phyloP scores from a whole-genome alignment of 37 sponge, comb jelly and placozoan species.

The Aphrocallistes beatrix region DNA sequence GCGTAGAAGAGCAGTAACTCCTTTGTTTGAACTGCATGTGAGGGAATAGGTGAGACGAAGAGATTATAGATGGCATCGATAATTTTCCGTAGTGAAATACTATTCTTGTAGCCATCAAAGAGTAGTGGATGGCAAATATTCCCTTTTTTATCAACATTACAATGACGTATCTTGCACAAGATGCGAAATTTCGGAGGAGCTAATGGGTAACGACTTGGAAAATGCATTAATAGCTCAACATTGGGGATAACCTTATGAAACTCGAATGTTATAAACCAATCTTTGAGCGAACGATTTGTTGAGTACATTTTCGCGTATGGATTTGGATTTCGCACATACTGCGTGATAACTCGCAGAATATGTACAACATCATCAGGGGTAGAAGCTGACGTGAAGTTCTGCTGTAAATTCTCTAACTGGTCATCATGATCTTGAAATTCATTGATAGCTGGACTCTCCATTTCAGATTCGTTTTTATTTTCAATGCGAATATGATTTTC shows the following conservation, averaged over 20 bases:
- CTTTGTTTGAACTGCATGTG: conserved; percentile 4
- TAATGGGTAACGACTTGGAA: background rate
- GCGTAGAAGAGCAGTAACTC: background rate
- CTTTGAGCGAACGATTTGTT: background rate
- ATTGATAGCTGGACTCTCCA: background rate
- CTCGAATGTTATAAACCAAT: background rate
- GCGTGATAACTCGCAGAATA: background rate
- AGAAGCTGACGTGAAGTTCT: background rate
- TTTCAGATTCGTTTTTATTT: background rate
- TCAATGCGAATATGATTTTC: background rate
- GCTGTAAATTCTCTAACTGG: background rate
- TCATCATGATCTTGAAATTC: background rate
- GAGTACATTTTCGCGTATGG: conserved; percentile 12
- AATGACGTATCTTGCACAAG: background rate
- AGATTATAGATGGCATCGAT: background rate
- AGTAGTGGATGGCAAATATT: background rate
- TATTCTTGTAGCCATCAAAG: background rate
- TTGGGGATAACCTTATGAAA: background rate
- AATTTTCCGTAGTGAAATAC: background rate
- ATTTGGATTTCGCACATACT: background rate
- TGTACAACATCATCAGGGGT: background rate
- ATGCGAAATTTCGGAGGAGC: background rate
- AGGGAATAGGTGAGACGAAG: background rate
- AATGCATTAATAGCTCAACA: conserved; percentile 1
- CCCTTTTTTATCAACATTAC: background rate